Conservation (phyloP, 2,888 invertebrate species). For the Eupithecia exiguata region DNA sequence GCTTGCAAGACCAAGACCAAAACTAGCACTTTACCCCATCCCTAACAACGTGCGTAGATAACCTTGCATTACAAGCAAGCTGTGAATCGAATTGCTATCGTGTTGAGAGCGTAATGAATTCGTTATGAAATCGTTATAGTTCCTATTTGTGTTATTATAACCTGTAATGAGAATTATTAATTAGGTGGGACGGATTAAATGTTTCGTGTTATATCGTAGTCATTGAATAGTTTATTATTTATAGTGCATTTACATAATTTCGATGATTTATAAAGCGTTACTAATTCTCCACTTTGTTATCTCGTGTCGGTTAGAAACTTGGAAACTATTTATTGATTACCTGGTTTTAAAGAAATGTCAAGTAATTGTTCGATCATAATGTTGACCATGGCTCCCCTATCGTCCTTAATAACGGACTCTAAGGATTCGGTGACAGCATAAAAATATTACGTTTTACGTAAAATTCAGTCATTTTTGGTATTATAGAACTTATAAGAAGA, state of each 20-base stretch:
- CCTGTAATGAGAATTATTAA: constrained; percentile 49
- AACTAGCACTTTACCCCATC: constrained; percentile 21
- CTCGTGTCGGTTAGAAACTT: not conserved
- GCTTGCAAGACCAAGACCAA: constrained; percentile 4
- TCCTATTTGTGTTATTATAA: constrained; percentile 51
- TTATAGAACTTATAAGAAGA: too few relatives aligned
- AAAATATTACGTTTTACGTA: too few relatives aligned
- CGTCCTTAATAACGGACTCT: too few relatives aligned
- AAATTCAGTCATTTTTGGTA: too few relatives aligned
- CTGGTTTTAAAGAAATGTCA: not conserved
- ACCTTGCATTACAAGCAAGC: constrained; percentile 71
- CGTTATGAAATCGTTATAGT: constrained; percentile 74
- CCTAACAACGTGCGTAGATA: constrained; percentile 58
- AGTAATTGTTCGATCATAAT: not conserved
- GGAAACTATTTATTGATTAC: not conserved
- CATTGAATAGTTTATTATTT: not conserved
- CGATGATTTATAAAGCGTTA: not conserved
- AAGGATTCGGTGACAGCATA: too few relatives aligned
- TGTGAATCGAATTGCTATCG: constrained; percentile 79
- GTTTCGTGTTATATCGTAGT: not conserved
- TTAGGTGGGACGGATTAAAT: constrained; percentile 23
- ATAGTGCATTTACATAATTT: not conserved
- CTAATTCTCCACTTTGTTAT: not conserved
- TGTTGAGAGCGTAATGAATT: constrained; percentile 75
- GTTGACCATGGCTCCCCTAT: too few relatives aligned